A percentile compares a stretch with the other conserved stretches of the same genome.
Evolutionary conservation across 2,113 vertebrate genomes (phyloP).

Genomic region (Mastomys natalensis): DNA sequence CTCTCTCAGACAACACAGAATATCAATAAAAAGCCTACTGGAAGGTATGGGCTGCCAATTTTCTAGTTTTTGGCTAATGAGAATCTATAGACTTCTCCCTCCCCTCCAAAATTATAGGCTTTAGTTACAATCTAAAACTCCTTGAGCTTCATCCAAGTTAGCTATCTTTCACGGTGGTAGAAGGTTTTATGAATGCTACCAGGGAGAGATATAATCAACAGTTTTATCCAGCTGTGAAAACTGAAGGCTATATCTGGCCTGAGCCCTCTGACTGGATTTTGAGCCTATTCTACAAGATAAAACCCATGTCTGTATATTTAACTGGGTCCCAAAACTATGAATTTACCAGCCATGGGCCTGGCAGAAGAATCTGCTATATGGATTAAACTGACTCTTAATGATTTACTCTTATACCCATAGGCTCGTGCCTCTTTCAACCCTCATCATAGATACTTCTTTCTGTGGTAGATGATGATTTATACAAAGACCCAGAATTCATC

Average conservation of each 20-base stretch:
- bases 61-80: background rate
- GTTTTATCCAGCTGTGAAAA: background rate
- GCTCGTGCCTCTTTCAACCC: too few species aligned
- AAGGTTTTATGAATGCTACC: background rate
- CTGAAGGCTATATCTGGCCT: background rate
- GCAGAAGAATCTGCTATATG: background rate
- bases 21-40: background rate
- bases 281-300: background rate
- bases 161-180: background rate
- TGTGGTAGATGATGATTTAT: background rate
- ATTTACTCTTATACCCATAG: background rate
- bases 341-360: background rate
- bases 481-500: background rate
- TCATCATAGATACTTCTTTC: background rate
- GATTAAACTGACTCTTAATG: background rate
- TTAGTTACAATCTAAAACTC: background rate
- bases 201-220: background rate
- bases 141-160: background rate
- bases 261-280: background rate
- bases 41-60: background rate
- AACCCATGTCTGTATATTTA: background rate
- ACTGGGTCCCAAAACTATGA: too few species aligned
- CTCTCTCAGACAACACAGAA: background rate
- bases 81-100: background rate
- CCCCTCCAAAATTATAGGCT: background rate